Percentiles rank a stretch among this genome's conserved stretches.
Evolutionary conservation across 2,113 vertebrate genomes (phyloP).

Genomic region (Antennarius striatus): DNA sequence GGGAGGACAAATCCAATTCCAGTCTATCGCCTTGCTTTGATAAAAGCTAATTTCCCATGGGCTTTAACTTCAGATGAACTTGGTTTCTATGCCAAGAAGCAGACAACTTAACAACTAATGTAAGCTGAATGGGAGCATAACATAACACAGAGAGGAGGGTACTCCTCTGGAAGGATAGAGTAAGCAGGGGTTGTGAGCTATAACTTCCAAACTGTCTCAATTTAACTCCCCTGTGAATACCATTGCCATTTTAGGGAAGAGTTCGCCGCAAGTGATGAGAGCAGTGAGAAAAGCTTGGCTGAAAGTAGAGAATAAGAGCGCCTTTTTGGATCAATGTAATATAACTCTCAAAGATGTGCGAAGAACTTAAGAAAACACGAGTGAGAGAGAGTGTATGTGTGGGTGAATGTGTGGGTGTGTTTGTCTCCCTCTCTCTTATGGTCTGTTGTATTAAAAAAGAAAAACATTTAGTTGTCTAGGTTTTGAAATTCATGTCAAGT

Average conservation of each 20-base stretch:
- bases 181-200: constrained; percentile 42
- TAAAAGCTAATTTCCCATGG: constrained; percentile 71
- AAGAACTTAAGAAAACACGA: constrained; percentile 53
- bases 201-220: constrained; percentile 64
- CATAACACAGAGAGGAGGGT: constrained; percentile 31
- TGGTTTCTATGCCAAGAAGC: constrained; percentile 51
- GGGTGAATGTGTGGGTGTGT: constrained; percentile 3
- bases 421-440: background rate
- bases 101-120: constrained; percentile 53
- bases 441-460: background rate
- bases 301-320: constrained; percentile 44
- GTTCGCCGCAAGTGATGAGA: constrained; percentile 41
- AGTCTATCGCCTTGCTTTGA: constrained; percentile 66
- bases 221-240: constrained; percentile 56
- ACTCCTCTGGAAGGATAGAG: constrained; percentile 31
- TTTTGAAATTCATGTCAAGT: constrained; percentile 11
- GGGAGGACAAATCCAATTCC: constrained; percentile 59
- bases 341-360: constrained; percentile 35
- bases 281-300: constrained; percentile 53
- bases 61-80: constrained; percentile 64
- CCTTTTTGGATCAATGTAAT: constrained; percentile 42
- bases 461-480: constrained; percentile 5
- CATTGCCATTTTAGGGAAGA: constrained; percentile 68
- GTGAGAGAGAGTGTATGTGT: background rate
- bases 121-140: constrained; percentile 37